Base-by-base conservation (phyloP, 2,797 vertebrate species). In the Sparidentex hasta region DNA sequence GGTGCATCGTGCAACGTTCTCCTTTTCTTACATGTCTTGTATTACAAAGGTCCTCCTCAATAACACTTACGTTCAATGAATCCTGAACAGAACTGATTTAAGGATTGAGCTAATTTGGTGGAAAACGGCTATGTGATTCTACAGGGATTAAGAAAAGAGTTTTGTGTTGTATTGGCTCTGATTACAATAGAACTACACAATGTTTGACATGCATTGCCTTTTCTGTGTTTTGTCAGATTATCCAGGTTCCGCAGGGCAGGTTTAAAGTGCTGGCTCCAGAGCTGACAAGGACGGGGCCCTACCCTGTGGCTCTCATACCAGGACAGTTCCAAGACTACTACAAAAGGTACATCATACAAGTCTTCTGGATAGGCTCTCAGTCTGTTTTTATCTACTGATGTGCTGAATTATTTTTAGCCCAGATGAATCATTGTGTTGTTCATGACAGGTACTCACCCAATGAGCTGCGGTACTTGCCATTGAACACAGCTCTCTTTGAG, bases 291-390 rank as follows among this genome's bases (percentile, higher is more conserved):
- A 96, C 97, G 9, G 98, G 98, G 67, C 97, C 98, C 50, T 99
- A 98, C 76, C 98, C 98, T 11, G 98, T 99, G 88, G 97, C 98
- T 67, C 97, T 99, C 85, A 99, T 99, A 90, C 98, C 98, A 67
- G 98, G 98, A 75, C 98, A 99, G 91, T 99, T 99, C 94, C 98
- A 99, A 90, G 98, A 99, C 55, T 99, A 98, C 88, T 99, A 99
- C 90, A 99, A 99, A 96, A 98, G 96, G 98, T 99, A 93, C 11
- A 11, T 44, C 16, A 25, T 5, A 41, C 14, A 27, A 41, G 14
- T 20, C 43, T 44, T 25, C 3, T 80, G 6, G 33, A 51, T 25
- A 16, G 20, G 4, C 17, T 52, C 12, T 23, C 6, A 18, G 17
- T 8, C 16, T 59, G 17, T 65, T 3, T 38, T 47, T 29, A 16